These are phyloP conservation scores for Larimichthys polyactis DNA, from an alignment of 2,113 vertebrate species.

Conservation along the genomic window DNA sequence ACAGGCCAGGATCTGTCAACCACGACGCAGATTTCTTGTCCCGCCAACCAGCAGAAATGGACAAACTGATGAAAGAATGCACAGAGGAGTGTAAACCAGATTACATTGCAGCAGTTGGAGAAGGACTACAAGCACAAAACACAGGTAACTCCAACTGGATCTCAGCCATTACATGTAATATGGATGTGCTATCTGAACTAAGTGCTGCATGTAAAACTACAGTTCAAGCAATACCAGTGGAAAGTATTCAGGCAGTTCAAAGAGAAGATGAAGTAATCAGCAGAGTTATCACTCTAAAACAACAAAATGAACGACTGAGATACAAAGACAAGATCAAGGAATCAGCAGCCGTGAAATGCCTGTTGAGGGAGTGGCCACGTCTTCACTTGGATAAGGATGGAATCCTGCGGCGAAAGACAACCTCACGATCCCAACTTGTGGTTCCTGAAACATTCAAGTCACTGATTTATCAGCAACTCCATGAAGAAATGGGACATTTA, in stretches of 20 bases:
- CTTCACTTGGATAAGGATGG: slow-evolving; percentile 17
- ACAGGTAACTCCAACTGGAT: not conserved
- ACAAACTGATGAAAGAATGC: not conserved
- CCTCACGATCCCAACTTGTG: not conserved
- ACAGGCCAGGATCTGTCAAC: slow-evolving; percentile 6
- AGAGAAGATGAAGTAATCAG: not conserved
- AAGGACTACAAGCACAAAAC: not conserved
- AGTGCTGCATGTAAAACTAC: not conserved
- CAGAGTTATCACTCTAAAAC: not conserved
- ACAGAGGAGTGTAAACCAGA: not conserved
- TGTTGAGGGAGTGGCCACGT: slow-evolving; percentile 7
- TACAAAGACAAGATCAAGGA: not conserved
- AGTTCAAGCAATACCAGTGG: not conserved
- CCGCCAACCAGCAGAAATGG: not conserved
- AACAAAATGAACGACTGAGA: not conserved
- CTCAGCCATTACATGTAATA: not conserved
- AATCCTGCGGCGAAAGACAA: not conserved
- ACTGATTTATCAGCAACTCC: slow-evolving; percentile 15
- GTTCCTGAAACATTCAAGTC: slow-evolving; percentile 25
- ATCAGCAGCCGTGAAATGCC: not conserved
- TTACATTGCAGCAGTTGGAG: not conserved
- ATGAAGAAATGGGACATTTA: slow-evolving; percentile 39
- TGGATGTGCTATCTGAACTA: not conserved
- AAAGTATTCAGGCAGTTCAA: not conserved
- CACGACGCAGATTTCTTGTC: slow-evolving; percentile 7